phyloP scores from a whole-genome alignment of 2,113 vertebrate species.

The Ailurus styani region DNA sequence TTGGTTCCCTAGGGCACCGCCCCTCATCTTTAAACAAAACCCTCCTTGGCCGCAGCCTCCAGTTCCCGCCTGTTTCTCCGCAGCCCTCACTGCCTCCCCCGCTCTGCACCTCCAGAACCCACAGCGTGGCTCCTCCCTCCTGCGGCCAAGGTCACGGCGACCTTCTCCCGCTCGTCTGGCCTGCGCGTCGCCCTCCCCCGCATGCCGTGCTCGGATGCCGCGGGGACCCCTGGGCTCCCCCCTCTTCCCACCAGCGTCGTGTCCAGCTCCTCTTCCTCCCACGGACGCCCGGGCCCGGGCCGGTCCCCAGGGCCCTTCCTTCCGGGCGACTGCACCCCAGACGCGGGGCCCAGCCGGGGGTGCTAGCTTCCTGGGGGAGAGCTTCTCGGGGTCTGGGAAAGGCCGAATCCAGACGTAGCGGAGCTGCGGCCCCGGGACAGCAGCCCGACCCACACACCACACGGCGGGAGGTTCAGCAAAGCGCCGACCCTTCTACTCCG shows the following conservation, averaged over 20 bases:
- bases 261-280: background rate
- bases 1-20: background rate
- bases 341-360: background rate
- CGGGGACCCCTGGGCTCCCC: background rate
- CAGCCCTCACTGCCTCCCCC: background rate
- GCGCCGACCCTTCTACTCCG: background rate
- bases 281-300: no score
- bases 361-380: rapidly evolving
- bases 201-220: background rate
- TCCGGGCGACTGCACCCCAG: rapidly evolving
- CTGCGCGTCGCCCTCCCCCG: background rate
- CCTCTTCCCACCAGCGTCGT: background rate
- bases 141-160: background rate
- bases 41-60: background rate
- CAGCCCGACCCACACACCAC: background rate
- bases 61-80: no score
- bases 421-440: background rate
- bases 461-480: rapidly evolving
- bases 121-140: background rate
- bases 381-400: background rate
- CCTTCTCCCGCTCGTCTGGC: background rate
- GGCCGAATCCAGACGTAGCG: no score
- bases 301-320: background rate
- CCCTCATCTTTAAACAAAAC: background rate
- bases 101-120: background rate